Evolutionary conservation across 1,140 invertebrate genomes (phyloP).

Genomic region (Chironomus striatipennis): DNA sequence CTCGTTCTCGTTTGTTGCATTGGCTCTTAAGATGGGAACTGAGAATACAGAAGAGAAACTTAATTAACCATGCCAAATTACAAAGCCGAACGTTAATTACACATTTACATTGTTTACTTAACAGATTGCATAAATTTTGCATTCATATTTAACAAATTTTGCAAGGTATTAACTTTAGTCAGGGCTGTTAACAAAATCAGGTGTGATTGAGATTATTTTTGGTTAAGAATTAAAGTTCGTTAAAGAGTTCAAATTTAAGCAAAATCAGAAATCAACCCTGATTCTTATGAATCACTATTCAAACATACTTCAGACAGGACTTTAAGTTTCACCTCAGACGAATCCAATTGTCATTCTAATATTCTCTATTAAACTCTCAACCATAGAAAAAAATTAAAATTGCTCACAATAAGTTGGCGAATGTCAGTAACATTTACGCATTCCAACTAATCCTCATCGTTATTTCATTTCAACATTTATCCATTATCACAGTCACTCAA

Average conservation of each 20-base stretch:
- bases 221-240: no score
- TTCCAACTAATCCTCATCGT: background rate
- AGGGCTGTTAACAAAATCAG: no score
- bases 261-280: no score
- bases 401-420: background rate
- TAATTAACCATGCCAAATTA: slow-evolving; percentile 14
- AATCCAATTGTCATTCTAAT: background rate
- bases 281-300: no score
- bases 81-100: background rate
- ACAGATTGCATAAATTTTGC: background rate
- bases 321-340: no score
- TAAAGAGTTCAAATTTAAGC: no score
- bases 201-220: no score
- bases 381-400: no score
- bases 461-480: background rate
- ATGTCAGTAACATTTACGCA: background rate
- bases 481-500: background rate
- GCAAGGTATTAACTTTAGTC: background rate
- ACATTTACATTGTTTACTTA: slow-evolving; percentile 15
- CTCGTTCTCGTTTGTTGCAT: background rate
- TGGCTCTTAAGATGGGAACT: no score
- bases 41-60: background rate
- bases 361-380: no score
- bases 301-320: no score
- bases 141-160: background rate